Evolutionary conservation across 2,797 vertebrate genomes (phyloP).

Genomic region (Phyllotis vaccarum): DNA sequence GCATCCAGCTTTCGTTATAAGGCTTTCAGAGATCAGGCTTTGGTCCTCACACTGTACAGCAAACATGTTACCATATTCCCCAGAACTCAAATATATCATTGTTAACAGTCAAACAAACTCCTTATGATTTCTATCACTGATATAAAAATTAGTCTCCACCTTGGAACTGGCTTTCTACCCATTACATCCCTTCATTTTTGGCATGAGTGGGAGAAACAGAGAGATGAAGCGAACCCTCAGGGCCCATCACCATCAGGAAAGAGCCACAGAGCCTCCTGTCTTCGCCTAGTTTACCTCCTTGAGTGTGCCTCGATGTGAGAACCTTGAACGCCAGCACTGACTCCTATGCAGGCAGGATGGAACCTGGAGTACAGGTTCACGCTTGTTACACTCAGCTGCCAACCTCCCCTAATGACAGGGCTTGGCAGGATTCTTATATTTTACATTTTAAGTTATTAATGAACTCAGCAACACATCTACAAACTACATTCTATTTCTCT

Average conservation of each 20-base stretch:
- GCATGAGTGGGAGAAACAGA: not conserved
- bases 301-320: not conserved
- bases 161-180: not conserved
- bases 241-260: not conserved
- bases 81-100: not conserved
- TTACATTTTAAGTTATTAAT: slow-evolving; percentile 2
- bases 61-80: not conserved
- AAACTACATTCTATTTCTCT: not conserved
- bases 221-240: not conserved
- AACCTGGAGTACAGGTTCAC: not conserved
- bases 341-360: not conserved
- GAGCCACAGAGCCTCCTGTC: not conserved
- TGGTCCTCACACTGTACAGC: not conserved
- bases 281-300: not conserved
- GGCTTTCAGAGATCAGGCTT: not conserved
- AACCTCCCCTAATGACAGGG: not conserved
- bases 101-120: slow-evolving; percentile 1
- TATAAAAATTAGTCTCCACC: not conserved
- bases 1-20: not conserved
- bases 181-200: not conserved
- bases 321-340: not conserved
- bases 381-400: not conserved
- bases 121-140: not conserved
- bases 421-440: not conserved
- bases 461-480: not conserved